These are phyloP conservation scores for Pseudonaja textilis DNA, from an alignment of 2,113 vertebrate species.

Conservation along the genomic window DNA sequence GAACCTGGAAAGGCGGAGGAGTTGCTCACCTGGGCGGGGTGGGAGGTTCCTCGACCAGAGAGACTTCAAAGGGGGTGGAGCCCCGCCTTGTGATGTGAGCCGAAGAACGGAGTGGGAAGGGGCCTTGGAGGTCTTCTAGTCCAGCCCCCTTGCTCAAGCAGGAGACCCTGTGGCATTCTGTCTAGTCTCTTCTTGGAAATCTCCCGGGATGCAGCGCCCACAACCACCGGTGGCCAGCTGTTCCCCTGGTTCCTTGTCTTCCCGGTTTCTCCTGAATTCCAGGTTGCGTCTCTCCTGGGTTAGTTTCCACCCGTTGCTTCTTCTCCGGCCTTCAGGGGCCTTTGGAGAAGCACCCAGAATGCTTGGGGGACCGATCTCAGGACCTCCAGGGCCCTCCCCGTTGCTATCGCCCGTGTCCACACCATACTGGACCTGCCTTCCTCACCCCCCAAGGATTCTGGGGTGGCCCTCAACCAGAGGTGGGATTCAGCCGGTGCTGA, in stretches of 20 bases:
- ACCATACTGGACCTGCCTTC: background rate
- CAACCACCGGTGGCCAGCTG: too few species aligned
- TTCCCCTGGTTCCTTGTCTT: fast-evolving
- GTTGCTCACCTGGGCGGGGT: fast-evolving
- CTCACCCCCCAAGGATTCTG: too few species aligned
- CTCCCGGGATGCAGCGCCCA: background rate
- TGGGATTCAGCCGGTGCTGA: too few species aligned
- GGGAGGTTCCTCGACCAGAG: background rate
- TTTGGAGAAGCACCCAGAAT: background rate
- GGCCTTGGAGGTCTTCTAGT: background rate
- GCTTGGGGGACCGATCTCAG: background rate
- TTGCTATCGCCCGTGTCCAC: background rate
- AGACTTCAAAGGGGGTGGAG: background rate
- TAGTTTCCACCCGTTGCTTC: background rate
- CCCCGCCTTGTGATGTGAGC: background rate
- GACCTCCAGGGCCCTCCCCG: background rate
- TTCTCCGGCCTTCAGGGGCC: background rate
- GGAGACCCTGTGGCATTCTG: background rate
- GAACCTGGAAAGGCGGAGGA: background rate
- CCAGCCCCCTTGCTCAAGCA: background rate
- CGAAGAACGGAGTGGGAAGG: background rate
- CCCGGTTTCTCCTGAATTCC: background rate
- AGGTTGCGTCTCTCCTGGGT: background rate
- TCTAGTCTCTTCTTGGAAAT: background rate
- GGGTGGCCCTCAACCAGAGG: too few species aligned